These are phyloP conservation scores for Calameuta pallipes DNA, from an alignment of 2,888 invertebrate genomes.

Conservation along the genomic window DNA sequence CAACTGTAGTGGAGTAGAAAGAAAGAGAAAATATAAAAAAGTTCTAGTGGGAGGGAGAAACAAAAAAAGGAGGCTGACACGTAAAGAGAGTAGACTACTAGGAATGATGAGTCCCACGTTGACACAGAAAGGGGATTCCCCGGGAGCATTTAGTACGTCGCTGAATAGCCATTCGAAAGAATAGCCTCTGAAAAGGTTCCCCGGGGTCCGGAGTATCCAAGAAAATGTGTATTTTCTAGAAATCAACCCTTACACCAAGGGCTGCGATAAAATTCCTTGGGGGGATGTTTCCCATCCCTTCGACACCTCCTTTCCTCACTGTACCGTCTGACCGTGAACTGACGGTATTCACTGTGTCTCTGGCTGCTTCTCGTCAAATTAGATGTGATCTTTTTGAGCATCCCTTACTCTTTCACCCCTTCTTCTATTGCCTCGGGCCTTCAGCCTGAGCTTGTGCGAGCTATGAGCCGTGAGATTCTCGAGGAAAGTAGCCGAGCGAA, in stretches of 20 bases:
- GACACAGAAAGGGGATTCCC: conserved; percentile 31
- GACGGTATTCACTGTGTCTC: not conserved
- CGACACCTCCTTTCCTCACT: not conserved
- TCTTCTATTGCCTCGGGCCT: not conserved
- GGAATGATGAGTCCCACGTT: conserved; percentile 52
- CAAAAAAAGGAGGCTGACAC: conserved; percentile 5
- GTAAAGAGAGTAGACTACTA: conserved; percentile 23
- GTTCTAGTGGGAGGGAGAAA: not conserved
- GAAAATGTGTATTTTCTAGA: not conserved
- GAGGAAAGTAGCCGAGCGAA: conserved; percentile 14
- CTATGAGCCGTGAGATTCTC: not conserved
- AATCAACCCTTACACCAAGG: not conserved
- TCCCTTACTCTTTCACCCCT: not conserved
- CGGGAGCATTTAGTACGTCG: conserved; percentile 54
- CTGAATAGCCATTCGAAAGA: conserved; percentile 56
- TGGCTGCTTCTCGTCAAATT: too few relatives aligned
- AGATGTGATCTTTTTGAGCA: not conserved
- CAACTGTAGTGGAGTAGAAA: conserved; percentile 19
- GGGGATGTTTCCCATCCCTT: not conserved
- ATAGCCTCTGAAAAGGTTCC: conserved; percentile 41
- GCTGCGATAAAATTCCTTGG: not conserved
- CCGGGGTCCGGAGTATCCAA: conserved; percentile 17
- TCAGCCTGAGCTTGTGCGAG: not conserved
- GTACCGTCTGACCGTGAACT: not conserved
- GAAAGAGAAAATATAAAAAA: conserved; percentile 30